Conservation (phyloP, 2,113 vertebrate species). For the Athene cunicularia region DNA sequence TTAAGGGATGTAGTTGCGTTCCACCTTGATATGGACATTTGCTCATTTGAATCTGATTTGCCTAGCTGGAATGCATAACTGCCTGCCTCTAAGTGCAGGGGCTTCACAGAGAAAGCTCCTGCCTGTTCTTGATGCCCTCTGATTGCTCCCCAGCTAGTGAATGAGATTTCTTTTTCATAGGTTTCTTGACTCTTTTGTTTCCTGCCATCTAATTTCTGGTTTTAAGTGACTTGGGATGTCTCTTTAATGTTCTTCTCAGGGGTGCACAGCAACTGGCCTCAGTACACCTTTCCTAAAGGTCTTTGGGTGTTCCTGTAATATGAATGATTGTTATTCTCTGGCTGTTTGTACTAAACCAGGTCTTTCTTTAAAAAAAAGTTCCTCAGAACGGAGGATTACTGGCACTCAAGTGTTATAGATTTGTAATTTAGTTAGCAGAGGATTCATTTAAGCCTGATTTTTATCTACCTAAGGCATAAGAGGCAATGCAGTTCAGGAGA, state of each 20-base stretch:
- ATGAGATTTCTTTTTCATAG: background rate
- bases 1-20: background rate
- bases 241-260: background rate
- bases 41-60: conserved; percentile 4
- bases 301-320: background rate
- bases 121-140: background rate
- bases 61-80: background rate
- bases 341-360: background rate
- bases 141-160: background rate
- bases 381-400: background rate
- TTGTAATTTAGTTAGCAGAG: background rate
- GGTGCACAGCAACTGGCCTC: background rate
- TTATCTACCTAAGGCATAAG: background rate
- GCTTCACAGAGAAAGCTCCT: background rate
- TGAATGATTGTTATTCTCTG: background rate
- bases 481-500: background rate
- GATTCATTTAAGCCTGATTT: background rate
- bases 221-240: background rate
- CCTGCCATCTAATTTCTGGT: background rate
- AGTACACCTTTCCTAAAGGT: background rate
- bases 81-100: background rate
- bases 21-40: background rate
- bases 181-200: background rate
- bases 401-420: background rate
- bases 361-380: background rate